Evolutionary conservation across 2,888 invertebrate genomes (phyloP).

Genomic region (Sphecodes monilicornis): DNA sequence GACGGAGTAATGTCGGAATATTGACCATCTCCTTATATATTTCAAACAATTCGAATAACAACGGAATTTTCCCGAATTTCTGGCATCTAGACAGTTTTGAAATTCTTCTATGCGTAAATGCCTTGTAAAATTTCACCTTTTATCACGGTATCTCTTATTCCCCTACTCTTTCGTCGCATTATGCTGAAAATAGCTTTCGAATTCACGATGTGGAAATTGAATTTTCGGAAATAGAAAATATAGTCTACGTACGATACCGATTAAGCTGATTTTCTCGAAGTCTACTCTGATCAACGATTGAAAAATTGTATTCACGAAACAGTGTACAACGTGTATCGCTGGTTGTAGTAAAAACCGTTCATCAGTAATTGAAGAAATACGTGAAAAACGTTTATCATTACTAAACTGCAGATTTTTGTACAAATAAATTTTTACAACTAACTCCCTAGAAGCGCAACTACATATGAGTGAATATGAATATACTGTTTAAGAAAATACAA

Average conservation of each 20-base stretch:
- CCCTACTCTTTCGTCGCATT: neutral
- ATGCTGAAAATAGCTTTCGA: neutral
- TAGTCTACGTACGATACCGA: neutral
- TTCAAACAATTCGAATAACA: neutral
- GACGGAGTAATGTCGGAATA: neutral
- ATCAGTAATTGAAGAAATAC: neutral
- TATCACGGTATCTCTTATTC: neutral
- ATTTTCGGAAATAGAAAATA: neutral
- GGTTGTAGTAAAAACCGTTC: neutral
- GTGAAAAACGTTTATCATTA: neutral
- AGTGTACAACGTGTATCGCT: neutral
- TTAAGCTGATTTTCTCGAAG: too few relatives aligned
- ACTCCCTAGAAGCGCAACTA: neutral
- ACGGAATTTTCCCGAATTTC: conserved; percentile 22
- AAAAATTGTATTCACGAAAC: neutral
- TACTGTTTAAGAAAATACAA: neutral
- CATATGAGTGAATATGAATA: neutral
- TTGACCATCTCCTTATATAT: conserved; percentile 26
- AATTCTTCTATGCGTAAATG: neutral
- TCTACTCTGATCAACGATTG: neutral
- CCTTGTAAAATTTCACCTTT: conserved; percentile 38
- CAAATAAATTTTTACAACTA: neutral
- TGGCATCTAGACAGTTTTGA: neutral
- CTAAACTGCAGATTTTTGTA: too few relatives aligned
- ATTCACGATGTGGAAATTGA: neutral